phyloP scores from a whole-genome alignment of 1,140 invertebrate genomes.

The Zaprionus inermis region DNA sequence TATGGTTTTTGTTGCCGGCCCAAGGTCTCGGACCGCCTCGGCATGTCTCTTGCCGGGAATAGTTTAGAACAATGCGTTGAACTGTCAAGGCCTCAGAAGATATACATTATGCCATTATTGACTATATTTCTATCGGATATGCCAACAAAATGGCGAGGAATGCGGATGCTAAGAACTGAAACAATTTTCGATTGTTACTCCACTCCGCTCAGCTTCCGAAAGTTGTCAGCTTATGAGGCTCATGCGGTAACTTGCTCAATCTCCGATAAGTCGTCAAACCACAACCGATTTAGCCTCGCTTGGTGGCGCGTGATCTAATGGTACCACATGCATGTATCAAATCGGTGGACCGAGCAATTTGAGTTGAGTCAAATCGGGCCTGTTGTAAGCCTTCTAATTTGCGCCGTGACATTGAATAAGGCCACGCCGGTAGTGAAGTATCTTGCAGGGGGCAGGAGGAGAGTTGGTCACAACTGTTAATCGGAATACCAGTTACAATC shows the following conservation, averaged over 20 bases:
- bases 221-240: background rate
- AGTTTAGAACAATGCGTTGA: constrained; percentile 20
- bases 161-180: constrained; percentile 29
- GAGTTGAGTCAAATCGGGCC: background rate
- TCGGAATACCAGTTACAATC: constrained; percentile 15
- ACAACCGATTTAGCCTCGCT: background rate
- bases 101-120: background rate
- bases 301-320: constrained; percentile 5
- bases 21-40: constrained; percentile 13
- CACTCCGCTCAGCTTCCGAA: background rate
- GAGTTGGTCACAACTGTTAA: constrained; percentile 11
- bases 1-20: background rate
- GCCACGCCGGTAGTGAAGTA: background rate
- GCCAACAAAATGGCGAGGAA: constrained; percentile 3
- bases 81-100: constrained; percentile 18
- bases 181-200: background rate
- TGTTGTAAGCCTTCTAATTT: constrained; percentile 10
- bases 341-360: background rate
- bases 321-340: background rate
- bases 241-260: constrained; percentile 4
- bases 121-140: constrained; percentile 14
- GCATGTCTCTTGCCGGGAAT: background rate
- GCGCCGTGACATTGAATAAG: constrained; percentile 6
- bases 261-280: constrained; percentile 5
- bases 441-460: background rate